Percentiles rank a stretch among this genome's conserved stretches.
Evolutionary conservation across 2,797 vertebrate genomes (phyloP).

Genomic region (Muscicapa comitata): DNA sequence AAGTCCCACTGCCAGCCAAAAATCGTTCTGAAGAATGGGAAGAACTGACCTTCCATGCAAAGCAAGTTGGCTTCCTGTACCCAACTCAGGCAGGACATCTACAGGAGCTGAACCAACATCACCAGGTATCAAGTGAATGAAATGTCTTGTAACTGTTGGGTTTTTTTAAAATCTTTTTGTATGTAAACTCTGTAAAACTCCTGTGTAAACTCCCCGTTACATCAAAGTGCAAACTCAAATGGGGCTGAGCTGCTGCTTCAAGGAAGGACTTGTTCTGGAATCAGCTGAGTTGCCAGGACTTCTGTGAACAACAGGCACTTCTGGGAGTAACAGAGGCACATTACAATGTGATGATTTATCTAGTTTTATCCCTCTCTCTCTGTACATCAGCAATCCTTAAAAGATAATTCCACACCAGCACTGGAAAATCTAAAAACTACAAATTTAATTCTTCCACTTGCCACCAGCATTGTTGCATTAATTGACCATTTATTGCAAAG

Average conservation of each 20-base stretch:
- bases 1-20: neutral
- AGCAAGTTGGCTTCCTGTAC: neutral
- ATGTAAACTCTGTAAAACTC: neutral
- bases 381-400: neutral
- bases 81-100: neutral
- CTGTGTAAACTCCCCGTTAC: neutral
- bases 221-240: neutral
- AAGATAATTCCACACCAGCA: neutral
- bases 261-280: neutral
- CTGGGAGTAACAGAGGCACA: neutral
- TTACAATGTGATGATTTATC: neutral
- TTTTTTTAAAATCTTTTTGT: neutral
- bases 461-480: neutral
- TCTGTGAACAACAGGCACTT: neutral
- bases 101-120: neutral
- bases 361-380: neutral
- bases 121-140: neutral
- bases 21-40: neutral
- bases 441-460: neutral
- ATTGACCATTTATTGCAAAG: neutral
- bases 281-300: neutral
- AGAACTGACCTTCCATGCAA: neutral
- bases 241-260: neutral
- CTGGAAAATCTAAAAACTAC: neutral
- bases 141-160: neutral